Conservation (phyloP, 2,113 vertebrate species). For the Colius striatus region DNA sequence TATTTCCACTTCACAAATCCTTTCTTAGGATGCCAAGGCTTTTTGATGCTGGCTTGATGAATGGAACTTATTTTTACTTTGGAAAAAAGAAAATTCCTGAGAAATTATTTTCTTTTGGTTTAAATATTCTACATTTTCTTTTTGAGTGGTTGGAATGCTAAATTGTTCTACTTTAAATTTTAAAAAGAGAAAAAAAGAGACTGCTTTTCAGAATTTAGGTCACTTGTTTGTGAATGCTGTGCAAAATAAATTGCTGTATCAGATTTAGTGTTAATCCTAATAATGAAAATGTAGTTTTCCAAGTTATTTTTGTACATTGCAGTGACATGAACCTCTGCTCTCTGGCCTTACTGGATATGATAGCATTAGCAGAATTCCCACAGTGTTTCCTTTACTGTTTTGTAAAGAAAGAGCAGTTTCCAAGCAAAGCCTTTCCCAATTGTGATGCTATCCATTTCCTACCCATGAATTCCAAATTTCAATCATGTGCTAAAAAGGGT, state of each 20-base stretch:
- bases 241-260: background rate
- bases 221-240: background rate
- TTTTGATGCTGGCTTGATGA: background rate
- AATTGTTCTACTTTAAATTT: background rate
- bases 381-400: background rate
- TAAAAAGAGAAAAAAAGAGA: no score
- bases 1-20: background rate
- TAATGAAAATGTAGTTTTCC: background rate
- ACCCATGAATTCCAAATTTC: background rate
- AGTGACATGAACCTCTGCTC: background rate
- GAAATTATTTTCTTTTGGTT: background rate
- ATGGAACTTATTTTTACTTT: background rate
- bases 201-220: background rate
- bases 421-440: background rate
- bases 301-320: background rate
- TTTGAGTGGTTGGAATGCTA: background rate
- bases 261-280: background rate
- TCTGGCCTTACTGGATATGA: background rate
- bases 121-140: background rate
- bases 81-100: background rate
- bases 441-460: background rate
- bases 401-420: background rate
- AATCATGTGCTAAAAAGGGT: background rate
- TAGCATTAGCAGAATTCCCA: background rate
- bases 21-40: background rate